These are phyloP conservation scores for Nanger granti DNA, from an alignment of 2,113 vertebrate species.

Conservation along the genomic window DNA sequence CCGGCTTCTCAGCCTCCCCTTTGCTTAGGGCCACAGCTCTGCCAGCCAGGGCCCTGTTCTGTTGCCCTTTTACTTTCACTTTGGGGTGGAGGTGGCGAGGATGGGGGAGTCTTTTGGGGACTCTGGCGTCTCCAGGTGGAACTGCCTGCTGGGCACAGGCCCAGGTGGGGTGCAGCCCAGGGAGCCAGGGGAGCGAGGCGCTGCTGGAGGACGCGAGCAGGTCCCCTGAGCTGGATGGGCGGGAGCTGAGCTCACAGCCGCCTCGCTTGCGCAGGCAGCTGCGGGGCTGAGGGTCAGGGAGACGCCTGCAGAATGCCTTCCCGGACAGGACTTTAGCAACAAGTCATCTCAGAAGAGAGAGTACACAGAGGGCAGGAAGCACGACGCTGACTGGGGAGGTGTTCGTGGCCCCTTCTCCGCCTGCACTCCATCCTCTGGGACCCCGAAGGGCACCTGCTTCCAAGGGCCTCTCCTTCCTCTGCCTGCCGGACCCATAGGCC, in stretches of 20 bases:
- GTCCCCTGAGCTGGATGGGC: rapidly evolving
- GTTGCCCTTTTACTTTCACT: rapidly evolving
- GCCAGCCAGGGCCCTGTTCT: neutral
- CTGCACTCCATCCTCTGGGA: neutral
- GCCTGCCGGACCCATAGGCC: rapidly evolving
- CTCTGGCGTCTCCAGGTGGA: neutral
- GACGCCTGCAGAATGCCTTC: neutral
- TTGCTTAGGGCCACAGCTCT: neutral
- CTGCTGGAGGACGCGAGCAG: rapidly evolving
- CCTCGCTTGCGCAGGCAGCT: rapidly evolving
- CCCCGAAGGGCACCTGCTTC: rapidly evolving
- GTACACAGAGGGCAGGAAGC: rapidly evolving
- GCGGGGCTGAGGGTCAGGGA: too few species aligned
- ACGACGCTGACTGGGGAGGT: rapidly evolving
- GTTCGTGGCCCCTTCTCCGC: rapidly evolving
- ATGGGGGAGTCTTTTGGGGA: rapidly evolving
- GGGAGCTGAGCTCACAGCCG: rapidly evolving
- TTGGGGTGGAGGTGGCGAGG: neutral
- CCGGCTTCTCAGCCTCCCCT: neutral
- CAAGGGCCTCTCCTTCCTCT: neutral
- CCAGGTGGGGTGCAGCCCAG: neutral
- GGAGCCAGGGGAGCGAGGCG: rapidly evolving
- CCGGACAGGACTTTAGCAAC: neutral
- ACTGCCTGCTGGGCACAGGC: neutral
- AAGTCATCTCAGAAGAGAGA: rapidly evolving